Evolutionary conservation across 2,888 invertebrate species (phyloP).

Genomic region (Salticus scenicus): DNA sequence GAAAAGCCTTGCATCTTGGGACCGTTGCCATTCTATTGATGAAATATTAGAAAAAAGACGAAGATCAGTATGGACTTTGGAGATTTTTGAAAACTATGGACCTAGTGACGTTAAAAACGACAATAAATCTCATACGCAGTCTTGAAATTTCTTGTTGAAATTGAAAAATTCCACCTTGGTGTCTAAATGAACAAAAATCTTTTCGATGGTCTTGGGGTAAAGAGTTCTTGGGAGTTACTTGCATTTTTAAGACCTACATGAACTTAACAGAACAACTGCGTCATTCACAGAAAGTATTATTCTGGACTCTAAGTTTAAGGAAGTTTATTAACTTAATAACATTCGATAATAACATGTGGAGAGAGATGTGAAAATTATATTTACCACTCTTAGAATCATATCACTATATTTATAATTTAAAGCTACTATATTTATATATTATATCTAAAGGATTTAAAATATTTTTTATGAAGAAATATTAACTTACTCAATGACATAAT

Average conservation of each 20-base stretch:
- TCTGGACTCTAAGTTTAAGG: background rate
- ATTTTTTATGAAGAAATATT: background rate
- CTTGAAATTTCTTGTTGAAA: background rate
- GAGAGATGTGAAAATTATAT: background rate
- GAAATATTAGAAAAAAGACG: conserved; percentile 51
- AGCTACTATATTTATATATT: background rate
- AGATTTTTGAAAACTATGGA: conserved; percentile 39
- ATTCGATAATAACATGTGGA: background rate
- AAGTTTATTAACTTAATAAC: background rate
- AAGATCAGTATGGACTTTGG: conserved; percentile 48
- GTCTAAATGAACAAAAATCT: conserved; percentile 43
- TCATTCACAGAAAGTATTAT: background rate
- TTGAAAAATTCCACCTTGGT: conserved; percentile 41
- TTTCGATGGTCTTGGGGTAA: conserved; percentile 23
- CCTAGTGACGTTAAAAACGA: conserved; percentile 13
- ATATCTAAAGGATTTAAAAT: background rate
- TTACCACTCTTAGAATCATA: background rate
- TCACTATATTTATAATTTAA: background rate
- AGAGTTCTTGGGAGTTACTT: background rate
- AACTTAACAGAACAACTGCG: background rate
- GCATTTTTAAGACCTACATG: background rate
- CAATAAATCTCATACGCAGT: conserved; percentile 5
- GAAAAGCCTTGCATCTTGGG: conserved; percentile 56
- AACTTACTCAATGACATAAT: too few relatives aligned
- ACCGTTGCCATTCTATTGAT: conserved; percentile 51